Base-by-base conservation (phyloP, 2,797 vertebrate genomes). In the Premnoplex brunnescens region DNA sequence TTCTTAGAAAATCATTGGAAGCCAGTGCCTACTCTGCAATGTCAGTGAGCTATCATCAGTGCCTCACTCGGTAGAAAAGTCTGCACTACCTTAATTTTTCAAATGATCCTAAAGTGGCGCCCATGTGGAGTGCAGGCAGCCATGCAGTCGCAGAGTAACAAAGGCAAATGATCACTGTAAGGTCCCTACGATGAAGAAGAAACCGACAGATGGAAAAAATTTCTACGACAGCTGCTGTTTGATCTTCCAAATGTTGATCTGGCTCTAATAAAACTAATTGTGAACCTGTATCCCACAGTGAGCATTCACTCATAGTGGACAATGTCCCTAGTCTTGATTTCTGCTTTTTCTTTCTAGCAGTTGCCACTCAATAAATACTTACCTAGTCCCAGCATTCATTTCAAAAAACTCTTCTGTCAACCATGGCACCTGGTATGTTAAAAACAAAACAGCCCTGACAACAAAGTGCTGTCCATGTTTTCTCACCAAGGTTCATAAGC, bases 221-320 rank as follows among this genome's bases (percentile, higher is more conserved):
- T 96, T 95, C 69, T 81, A 62, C 69, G 89, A 91, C 95, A 96
- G 95, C 92, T 96, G 96, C 95, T 86, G 89, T 97, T 97, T 97
- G 96, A 97, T 97, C 95, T 96, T 95, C 95, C 91, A 96, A 97
- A 97, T 93, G 91, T 96, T 93, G 95, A 92, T 96, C 96, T 97
- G 95, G 93, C 89, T 97, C 95, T 86, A 92, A 97, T 96, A 95
- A 96, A 97, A 94, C 76, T 93, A 97, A 94, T 95, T 96, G 92
- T 92, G 95, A 97, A 97, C 95, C 96, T 95, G 95, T 94, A 94
- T 96, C 62, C 32, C 87, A 96, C 89, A 78, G 73, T 60, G 82
- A 92, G 64, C 44, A 49, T 56, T 89, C 60, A 37, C 89, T 88
- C 20, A 10, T 4, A 89, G 85, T 72, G 89, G 85, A 95, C 87